phyloP scores from a whole-genome alignment of 2,888 invertebrate genomes.

The Calameuta pallipes region DNA sequence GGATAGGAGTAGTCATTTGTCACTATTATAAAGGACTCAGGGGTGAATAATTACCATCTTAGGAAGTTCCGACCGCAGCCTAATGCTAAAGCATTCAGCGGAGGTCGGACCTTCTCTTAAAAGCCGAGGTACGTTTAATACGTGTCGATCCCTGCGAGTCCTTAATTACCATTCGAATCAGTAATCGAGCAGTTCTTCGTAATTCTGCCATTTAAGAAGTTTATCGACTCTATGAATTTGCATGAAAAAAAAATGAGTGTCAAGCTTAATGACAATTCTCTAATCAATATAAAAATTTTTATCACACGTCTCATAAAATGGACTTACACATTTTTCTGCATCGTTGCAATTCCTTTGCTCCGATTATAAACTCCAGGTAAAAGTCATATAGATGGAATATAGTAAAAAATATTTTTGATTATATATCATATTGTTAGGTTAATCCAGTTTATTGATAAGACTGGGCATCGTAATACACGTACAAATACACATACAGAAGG shows the following conservation, averaged over 20 bases:
- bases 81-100: neutral
- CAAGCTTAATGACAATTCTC: neutral
- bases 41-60: conserved; percentile 57
- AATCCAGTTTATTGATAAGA: too few relatives aligned
- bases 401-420: too few relatives aligned
- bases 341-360: too few relatives aligned
- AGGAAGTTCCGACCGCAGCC: conserved; percentile 25
- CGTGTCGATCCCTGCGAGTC: neutral
- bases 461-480: neutral
- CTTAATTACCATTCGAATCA: neutral
- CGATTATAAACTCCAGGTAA: too few relatives aligned
- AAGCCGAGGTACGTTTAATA: neutral
- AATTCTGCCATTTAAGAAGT: neutral
- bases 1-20: conserved; percentile 47
- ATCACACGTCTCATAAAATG: neutral
- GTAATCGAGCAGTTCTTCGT: neutral
- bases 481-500: too few relatives aligned
- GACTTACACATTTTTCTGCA: too few relatives aligned
- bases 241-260: neutral
- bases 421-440: too few relatives aligned
- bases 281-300: neutral
- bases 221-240: neutral
- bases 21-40: conserved; percentile 60
- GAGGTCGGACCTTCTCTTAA: neutral
- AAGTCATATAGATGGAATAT: too few relatives aligned